A percentile compares a stretch with the other conserved stretches of the same genome.
These are phyloP conservation scores for Semotilus atromaculatus DNA, from an alignment of 2,797 vertebrate genomes.

Conservation along the genomic window DNA sequence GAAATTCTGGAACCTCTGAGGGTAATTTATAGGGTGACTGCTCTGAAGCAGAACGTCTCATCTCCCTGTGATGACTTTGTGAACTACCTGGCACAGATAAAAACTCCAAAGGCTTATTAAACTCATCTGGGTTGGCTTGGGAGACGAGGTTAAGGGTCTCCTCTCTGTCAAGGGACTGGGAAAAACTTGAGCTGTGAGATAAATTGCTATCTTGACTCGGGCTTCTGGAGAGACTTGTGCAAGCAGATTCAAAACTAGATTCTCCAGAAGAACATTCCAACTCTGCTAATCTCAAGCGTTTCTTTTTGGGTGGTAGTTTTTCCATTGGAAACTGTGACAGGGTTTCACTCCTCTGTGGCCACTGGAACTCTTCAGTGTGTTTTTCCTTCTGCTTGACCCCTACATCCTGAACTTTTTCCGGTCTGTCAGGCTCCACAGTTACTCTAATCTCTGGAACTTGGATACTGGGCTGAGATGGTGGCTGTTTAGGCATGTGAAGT, in stretches of 20 bases:
- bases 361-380: conserved; percentile 94
- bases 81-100: conserved; percentile 92
- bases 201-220: conserved; percentile 98
- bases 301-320: conserved; percentile 98
- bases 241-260: conserved; percentile 98
- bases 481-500: conserved; percentile 84
- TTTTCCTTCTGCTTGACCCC: conserved; percentile 90
- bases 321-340: conserved; percentile 97
- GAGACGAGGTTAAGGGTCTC: conserved; percentile 85
- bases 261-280: conserved; percentile 98
- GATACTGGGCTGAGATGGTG: conserved; percentile 95
- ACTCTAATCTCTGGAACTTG: conserved; percentile 98
- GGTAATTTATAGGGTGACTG: conserved; percentile 93
- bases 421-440: conserved; percentile 96
- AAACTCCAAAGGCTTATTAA: conserved; percentile 91
- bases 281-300: conserved; percentile 93
- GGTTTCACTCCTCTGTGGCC: conserved; percentile 98
- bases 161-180: conserved; percentile 93
- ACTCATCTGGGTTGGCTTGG: conserved; percentile 87
- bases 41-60: conserved; percentile 97
- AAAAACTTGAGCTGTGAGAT: conserved; percentile 96
- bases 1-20: conserved; percentile 89
- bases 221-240: conserved; percentile 95
- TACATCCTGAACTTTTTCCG: conserved; percentile 86
- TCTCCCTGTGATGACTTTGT: conserved; percentile 95